These are phyloP conservation scores for Peribatodes rhomboidaria DNA, from an alignment of 2,888 invertebrate species.

Conservation along the genomic window DNA sequence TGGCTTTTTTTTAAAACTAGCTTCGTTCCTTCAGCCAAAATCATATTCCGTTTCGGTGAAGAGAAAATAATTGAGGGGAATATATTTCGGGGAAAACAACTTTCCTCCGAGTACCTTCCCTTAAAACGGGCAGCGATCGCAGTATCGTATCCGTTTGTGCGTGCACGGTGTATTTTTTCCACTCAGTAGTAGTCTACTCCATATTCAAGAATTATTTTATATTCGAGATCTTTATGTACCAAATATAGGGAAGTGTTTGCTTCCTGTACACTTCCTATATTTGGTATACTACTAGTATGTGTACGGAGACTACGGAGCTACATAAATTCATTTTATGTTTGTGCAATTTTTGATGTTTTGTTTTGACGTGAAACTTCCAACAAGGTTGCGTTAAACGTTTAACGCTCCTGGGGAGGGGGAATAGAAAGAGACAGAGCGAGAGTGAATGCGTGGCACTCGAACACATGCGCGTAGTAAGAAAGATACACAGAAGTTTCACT, in stretches of 20 bases:
- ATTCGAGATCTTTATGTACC: neutral
- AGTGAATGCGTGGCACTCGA: no score
- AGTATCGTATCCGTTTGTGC: conserved; percentile 7
- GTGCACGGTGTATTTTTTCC: conserved; percentile 4
- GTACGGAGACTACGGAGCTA: no score
- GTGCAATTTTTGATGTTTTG: no score
- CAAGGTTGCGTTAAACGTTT: no score
- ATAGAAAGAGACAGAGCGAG: no score
- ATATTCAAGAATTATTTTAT: conserved; percentile 5
- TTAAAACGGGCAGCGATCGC: conserved; percentile 2
- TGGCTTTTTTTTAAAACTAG: neutral
- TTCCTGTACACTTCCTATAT: no score
- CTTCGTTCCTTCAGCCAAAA: conserved; percentile 1
- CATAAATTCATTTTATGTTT: no score
- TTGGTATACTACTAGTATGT: no score
- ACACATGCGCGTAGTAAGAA: no score
- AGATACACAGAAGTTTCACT: no score
- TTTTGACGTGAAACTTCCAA: no score
- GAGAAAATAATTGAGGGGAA: conserved; percentile 8
- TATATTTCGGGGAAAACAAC: conserved; percentile 8
- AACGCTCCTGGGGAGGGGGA: no score
- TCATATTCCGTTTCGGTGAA: conserved; percentile 5
- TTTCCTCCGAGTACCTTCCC: neutral
- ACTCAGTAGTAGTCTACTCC: conserved; percentile 9
- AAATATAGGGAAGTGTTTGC: neutral